A percentile compares a stretch with the other conserved stretches of the same genome.
These are phyloP conservation scores for Epiblema foenella DNA, from an alignment of 2,888 invertebrate species.

Conservation along the genomic window DNA sequence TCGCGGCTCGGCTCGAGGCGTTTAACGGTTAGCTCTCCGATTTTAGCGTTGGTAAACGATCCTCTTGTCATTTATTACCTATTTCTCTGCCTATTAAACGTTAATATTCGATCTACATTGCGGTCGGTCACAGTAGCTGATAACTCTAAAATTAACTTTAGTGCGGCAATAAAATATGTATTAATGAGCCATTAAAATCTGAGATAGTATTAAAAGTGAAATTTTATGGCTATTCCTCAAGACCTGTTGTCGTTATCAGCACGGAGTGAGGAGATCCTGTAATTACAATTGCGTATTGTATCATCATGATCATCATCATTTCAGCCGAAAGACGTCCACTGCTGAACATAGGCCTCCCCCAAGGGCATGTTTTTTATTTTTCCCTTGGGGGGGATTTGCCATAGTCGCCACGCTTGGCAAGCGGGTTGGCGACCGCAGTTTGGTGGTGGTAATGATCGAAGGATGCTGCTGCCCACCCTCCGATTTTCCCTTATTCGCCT, in stretches of 20 bases:
- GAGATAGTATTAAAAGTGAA: slow-evolving; percentile 82
- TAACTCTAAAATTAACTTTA: slow-evolving; percentile 82
- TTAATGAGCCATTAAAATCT: slow-evolving; percentile 83
- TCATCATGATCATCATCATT: too few species aligned
- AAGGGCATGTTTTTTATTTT: too few species aligned
- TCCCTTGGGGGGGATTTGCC: too few species aligned
- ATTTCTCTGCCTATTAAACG: slow-evolving; percentile 52
- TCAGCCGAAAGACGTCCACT: too few species aligned
- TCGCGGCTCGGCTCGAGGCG: slow-evolving; percentile 50
- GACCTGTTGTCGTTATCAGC: slow-evolving; percentile 68
- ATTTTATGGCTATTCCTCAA: slow-evolving; percentile 76
- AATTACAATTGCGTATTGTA: slow-evolving; percentile 19
- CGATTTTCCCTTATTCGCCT: too few species aligned
- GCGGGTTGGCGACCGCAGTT: too few species aligned
- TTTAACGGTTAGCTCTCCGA: slow-evolving; percentile 50
- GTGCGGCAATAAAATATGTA: slow-evolving; percentile 73
- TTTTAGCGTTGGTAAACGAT: slow-evolving; percentile 44
- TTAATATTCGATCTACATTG: slow-evolving; percentile 68
- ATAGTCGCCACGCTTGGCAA: too few species aligned
- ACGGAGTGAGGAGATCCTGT: slow-evolving; percentile 55
- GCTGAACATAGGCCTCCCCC: too few species aligned
- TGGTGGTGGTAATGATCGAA: too few species aligned
- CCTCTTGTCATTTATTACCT: slow-evolving; percentile 43
- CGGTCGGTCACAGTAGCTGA: slow-evolving; percentile 77
- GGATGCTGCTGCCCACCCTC: too few species aligned